Conservation (phyloP, 2,113 vertebrate genomes). For the Struthidea cinerea region DNA sequence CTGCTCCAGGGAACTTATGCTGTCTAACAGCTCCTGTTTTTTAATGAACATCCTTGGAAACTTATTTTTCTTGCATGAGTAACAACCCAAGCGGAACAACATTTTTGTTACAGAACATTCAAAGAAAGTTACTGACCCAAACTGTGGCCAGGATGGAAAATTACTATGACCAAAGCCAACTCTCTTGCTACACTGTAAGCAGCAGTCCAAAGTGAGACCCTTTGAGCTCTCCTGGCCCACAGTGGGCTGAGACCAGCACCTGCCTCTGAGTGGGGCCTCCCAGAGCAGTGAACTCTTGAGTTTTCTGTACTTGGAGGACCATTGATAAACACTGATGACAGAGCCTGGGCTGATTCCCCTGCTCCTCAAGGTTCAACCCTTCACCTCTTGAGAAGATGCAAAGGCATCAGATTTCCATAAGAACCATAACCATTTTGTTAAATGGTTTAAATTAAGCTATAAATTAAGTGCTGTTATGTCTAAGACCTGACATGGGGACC, state of each 20-base stretch:
- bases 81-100: background rate
- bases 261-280: background rate
- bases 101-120: background rate
- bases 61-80: background rate
- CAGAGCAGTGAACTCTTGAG: background rate
- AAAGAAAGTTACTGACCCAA: background rate
- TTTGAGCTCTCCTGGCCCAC: background rate
- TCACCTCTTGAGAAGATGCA: background rate
- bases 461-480: background rate
- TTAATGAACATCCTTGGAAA: background rate
- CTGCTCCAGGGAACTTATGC: background rate
- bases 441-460: background rate
- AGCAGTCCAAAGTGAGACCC: background rate
- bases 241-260: background rate
- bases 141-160: background rate
- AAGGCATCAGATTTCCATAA: background rate
- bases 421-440: background rate
- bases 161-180: background rate
- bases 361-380: background rate
- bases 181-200: background rate
- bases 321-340: rapidly evolving
- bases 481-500: too few species aligned
- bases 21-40: background rate
- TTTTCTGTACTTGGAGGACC: background rate
- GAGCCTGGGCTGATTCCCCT: background rate